Base-by-base conservation (phyloP, 2,888 invertebrate species). In the Lissocephala sabroskyi region DNA sequence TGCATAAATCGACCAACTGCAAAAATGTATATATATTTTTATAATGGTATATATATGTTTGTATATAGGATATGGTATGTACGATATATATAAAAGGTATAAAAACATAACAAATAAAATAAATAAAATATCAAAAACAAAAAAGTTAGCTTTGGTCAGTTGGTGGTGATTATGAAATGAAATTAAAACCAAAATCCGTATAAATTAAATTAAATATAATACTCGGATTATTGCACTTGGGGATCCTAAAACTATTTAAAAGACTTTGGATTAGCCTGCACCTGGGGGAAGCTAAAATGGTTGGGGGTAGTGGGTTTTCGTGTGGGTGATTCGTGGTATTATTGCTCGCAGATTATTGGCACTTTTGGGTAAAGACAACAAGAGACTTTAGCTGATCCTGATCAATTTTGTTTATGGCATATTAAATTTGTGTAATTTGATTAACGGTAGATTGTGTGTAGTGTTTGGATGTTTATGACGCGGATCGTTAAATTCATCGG, bases 1-100 rank as follows among this genome's bases (percentile, higher is more conserved):
- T 85, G 85, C 85, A 85, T 84, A 84, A 81, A 85, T 82, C 85
- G 85, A 84, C 85, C 85, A 85, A 85, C 85, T 85, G 85, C 59
- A 85, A 85, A 84, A 81, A 82, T 80, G 66, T 76, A 56, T 77
- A 84, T 81, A 81, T 80, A 65, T 76, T 54, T 76, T 67, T 68
- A 58, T 77, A 68, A n/a, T n/a, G n/a, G n/a, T n/a, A n/a, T n/a
- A n/a, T n/a, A n/a, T n/a, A n/a, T n/a, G n/a, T n/a, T n/a, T n/a
- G n/a, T n/a, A n/a, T n/a, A n/a, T n/a, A n/a, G n/a, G n/a, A n/a
- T n/a, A n/a, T n/a, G n/a, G n/a, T n/a, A n/a, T n/a, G n/a, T n/a
- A n/a, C n/a, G n/a, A n/a, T n/a, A n/a, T n/a, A n/a, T n/a, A 42
- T 50, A 28, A 28, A 29, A 28, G 26, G 18, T 7, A 19, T 41